Conservation (phyloP, 2,113 vertebrate genomes). For the Tragelaphus buxtoni region DNA sequence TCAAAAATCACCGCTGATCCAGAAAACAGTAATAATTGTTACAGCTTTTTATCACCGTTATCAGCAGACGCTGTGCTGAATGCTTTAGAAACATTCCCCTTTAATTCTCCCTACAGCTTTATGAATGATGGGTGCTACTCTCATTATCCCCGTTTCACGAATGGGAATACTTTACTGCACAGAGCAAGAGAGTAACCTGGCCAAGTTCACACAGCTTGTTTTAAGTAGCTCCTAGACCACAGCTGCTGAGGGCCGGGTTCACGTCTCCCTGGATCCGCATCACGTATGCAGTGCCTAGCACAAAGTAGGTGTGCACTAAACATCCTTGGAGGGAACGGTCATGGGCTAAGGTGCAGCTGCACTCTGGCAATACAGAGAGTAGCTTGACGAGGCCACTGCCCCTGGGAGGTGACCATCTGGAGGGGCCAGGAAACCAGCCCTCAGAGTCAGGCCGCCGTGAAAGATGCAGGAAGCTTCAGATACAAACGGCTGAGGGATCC, state of each 20-base stretch:
- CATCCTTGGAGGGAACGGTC: background rate
- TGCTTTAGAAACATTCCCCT: background rate
- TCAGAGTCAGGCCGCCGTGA: background rate
- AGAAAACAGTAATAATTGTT: background rate
- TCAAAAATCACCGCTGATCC: background rate
- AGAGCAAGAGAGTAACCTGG: background rate
- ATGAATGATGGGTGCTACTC: background rate
- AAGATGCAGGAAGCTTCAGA: background rate
- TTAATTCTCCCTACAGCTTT: background rate
- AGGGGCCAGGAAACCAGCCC: background rate
- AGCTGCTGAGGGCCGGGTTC: background rate
- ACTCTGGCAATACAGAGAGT: background rate
- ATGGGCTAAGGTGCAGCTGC: background rate
- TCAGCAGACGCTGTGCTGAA: background rate
- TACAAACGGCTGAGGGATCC: background rate
- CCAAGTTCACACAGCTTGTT: background rate
- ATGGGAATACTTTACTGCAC: background rate
- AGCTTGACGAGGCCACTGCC: background rate
- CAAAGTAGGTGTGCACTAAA: background rate
- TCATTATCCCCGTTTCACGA: background rate
- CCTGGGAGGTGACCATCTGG: background rate
- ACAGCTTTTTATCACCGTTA: background rate
- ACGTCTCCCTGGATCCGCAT: background rate
- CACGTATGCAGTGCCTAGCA: background rate
- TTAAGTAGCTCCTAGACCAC: background rate